These are phyloP conservation scores for Hippocampus kuda DNA, from an alignment of 2,797 vertebrate species.

Conservation along the genomic window DNA sequence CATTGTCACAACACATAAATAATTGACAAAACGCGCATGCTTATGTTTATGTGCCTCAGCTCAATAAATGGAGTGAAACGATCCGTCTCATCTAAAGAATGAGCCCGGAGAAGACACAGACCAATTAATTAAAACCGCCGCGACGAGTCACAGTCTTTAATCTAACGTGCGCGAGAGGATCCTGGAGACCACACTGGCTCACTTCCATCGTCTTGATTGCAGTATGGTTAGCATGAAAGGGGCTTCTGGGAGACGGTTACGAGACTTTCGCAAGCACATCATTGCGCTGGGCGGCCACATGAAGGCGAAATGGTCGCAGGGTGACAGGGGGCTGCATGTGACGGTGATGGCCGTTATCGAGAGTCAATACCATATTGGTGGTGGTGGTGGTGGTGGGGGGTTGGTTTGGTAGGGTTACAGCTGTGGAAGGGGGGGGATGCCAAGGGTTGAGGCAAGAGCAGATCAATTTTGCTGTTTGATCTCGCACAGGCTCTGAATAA, in stretches of 20 bases:
- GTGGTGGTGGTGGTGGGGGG: neutral
- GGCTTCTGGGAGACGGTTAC: slow-evolving; percentile 28
- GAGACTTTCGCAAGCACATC: slow-evolving; percentile 17
- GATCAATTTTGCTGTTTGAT: slow-evolving; percentile 74
- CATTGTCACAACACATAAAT: neutral
- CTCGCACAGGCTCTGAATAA: slow-evolving; percentile 66
- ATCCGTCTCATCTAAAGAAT: slow-evolving; percentile 5
- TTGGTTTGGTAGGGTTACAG: slow-evolving; percentile 46
- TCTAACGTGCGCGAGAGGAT: slow-evolving; percentile 37
- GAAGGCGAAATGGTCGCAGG: slow-evolving; percentile 36
- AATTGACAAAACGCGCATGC: neutral
- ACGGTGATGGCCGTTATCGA: neutral
- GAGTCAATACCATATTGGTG: neutral
- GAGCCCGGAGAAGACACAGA: slow-evolving; percentile 19
- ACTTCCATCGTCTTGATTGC: slow-evolving; percentile 37
- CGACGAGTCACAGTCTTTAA: slow-evolving; percentile 41
- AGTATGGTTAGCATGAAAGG: slow-evolving; percentile 32
- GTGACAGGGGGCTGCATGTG: slow-evolving; percentile 45
- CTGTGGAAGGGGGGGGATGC: slow-evolving; percentile 28
- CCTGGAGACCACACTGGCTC: slow-evolving; percentile 38
- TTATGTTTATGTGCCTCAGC: neutral
- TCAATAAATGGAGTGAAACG: neutral
- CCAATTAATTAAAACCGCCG: slow-evolving; percentile 33
- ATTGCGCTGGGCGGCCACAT: slow-evolving; percentile 37
- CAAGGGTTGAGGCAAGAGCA: slow-evolving; percentile 59